These are phyloP conservation scores for Ormyrus rosae DNA, from an alignment of 2,888 invertebrate species.

Conservation along the genomic window DNA sequence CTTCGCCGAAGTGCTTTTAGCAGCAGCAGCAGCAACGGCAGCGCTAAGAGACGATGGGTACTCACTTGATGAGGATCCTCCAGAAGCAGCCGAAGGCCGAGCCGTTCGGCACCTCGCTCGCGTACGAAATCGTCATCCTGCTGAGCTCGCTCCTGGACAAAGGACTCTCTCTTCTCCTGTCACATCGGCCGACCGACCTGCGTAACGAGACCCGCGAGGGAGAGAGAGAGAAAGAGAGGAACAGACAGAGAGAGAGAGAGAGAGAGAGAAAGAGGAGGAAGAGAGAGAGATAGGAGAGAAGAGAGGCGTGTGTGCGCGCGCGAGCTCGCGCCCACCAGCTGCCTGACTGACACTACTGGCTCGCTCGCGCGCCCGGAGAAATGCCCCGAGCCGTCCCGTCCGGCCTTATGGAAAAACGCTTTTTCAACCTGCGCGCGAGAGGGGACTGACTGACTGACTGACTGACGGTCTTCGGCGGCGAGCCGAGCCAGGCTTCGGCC, in stretches of 20 bases:
- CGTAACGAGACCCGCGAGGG: no score
- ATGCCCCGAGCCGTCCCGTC: conserved; percentile 60
- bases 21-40: not conserved
- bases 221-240: no score
- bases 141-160: conserved; percentile 37
- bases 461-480: no score
- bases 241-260: no score
- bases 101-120: conserved; percentile 93
- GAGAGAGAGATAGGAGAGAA: not conserved
- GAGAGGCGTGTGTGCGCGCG: conserved; percentile 37
- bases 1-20: not conserved
- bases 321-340: conserved; percentile 70
- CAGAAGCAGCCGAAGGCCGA: conserved; percentile 95
- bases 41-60: conserved; percentile 58
- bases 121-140: conserved; percentile 92
- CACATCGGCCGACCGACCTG: not conserved
- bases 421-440: no score
- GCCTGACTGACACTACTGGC: conserved; percentile 61
- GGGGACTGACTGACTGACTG: no score
- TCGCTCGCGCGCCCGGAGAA: conserved; percentile 38
- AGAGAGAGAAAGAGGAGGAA: no score
- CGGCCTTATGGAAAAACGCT: no score
- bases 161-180: conserved; percentile 53
- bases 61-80: conserved; percentile 92
- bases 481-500: not conserved